Evolutionary conservation across 2,888 invertebrate genomes (phyloP).

Genomic region (Ommatoiulus sabulosus): DNA sequence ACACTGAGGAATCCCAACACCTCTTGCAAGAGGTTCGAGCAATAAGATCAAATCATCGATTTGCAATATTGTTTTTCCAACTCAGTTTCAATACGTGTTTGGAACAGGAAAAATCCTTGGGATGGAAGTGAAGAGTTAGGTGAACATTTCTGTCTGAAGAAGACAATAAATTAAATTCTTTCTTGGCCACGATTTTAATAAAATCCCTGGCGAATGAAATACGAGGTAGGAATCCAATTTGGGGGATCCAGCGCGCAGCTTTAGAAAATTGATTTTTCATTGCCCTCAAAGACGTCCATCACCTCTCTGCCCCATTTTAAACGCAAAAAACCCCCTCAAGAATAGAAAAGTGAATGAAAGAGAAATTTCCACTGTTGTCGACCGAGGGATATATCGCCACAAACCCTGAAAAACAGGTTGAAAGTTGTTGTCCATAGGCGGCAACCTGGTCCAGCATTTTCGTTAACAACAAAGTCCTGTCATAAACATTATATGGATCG

Average conservation of each 20-base stretch:
- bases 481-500: conserved; percentile 36
- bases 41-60: no score
- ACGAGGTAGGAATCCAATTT: neutral
- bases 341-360: neutral
- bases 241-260: neutral
- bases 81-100: no score
- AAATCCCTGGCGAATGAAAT: no score
- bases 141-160: no score
- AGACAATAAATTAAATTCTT: no score
- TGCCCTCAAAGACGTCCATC: neutral
- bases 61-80: no score
- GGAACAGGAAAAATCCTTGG: no score
- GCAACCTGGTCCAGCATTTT: neutral
- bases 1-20: no score
- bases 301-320: conserved; percentile 10
- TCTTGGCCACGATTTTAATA: no score
- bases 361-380: neutral
- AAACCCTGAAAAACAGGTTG: conserved; percentile 40
- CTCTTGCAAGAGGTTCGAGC: no score
- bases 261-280: neutral
- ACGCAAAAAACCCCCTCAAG: neutral
- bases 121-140: no score
- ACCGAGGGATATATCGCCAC: neutral
- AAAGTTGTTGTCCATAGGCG: conserved; percentile 25
- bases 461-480: conserved; percentile 17